Evolutionary conservation across 2,113 vertebrate species (phyloP), one percentile per base, ranked within the genome.

Genomic region (Hyaena hyaena): DNA sequence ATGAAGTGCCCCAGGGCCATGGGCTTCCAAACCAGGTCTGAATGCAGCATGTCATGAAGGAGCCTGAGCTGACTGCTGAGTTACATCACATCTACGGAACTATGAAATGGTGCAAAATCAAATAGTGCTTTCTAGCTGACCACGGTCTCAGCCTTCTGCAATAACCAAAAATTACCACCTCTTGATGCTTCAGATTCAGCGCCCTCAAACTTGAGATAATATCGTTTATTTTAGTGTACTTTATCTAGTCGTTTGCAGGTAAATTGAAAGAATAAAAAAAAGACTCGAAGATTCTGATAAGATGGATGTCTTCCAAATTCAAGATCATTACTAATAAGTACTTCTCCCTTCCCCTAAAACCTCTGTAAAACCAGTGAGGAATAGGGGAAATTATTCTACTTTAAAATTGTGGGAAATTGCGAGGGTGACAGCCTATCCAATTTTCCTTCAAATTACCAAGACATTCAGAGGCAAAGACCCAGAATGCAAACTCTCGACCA

Each of bases 391-490:
- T 92, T 65, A 80, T 14, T 85, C 73, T n/a, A 89, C 45, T 81
- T 92, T 84, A 93, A 93, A 92, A 95, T 26, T 74, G 33, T 19
- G 66, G 55, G 28, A 69, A 68, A 96, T 35, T 43, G 7, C 0
- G 15, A 96, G 74, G 68, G 95, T 65, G 48, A 79, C 12, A 86
- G 68, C 14, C 10, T 33, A 50, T 45, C 68, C 53, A 92, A 87
- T 80, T 66, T 89, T 71, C 79, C 48, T 96, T 83, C 74, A 96
- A 65, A 86, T 87, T 68, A 94, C 23, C n/a, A 63, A 84, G 69
- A 69, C 33, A 28, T 24, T 43, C 68, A 80, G 81, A 82, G 61
- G 76, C 58, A 94, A 65, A 80, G 50, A 31, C 12, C 12, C 2
- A 2, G 63, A 87, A 90, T 11, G 24, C 58, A 90, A 50, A 96